A percentile compares a stretch with the other conserved stretches of the same genome.
Evolutionary conservation across 2,888 invertebrate genomes (phyloP).

Genomic region (Andrena dorsata): DNA sequence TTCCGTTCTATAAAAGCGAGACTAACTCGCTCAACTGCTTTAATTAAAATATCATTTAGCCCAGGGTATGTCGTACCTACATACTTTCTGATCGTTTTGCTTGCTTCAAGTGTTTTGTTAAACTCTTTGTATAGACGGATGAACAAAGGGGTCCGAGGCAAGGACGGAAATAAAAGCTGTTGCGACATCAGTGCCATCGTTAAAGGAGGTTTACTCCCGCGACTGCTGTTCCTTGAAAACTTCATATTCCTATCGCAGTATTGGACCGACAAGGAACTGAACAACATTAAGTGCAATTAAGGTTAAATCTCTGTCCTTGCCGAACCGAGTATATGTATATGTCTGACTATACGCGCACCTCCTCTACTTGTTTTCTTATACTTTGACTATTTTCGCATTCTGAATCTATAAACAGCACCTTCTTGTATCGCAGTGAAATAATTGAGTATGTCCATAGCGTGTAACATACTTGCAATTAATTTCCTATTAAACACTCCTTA

Average conservation of each 20-base stretch:
- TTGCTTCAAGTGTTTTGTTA: conserved; percentile 26
- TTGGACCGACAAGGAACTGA: background rate
- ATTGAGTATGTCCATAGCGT: too few species aligned
- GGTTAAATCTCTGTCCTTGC: too few species aligned
- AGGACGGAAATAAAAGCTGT: conserved; percentile 25
- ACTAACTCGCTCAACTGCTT: conserved; percentile 17
- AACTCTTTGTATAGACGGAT: background rate
- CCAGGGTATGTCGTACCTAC: conserved; percentile 27
- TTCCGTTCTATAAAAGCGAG: conserved; percentile 9
- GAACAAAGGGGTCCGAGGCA: conserved; percentile 23
- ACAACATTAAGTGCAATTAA: background rate
- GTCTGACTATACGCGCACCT: background rate
- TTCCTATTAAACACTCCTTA: too few species aligned
- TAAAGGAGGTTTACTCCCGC: background rate
- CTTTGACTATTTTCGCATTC: background rate
- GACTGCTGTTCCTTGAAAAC: conserved; percentile 4
- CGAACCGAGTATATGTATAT: background rate
- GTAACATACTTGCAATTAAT: too few species aligned
- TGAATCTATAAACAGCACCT: background rate
- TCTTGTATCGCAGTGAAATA: too few species aligned
- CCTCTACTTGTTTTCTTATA: background rate
- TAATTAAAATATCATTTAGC: conserved; percentile 46
- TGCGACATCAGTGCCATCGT: background rate
- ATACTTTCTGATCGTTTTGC: conserved; percentile 18
- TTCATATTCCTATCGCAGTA: background rate